Base-by-base conservation (phyloP, 2,888 invertebrate species). In the Archips xylosteana region DNA sequence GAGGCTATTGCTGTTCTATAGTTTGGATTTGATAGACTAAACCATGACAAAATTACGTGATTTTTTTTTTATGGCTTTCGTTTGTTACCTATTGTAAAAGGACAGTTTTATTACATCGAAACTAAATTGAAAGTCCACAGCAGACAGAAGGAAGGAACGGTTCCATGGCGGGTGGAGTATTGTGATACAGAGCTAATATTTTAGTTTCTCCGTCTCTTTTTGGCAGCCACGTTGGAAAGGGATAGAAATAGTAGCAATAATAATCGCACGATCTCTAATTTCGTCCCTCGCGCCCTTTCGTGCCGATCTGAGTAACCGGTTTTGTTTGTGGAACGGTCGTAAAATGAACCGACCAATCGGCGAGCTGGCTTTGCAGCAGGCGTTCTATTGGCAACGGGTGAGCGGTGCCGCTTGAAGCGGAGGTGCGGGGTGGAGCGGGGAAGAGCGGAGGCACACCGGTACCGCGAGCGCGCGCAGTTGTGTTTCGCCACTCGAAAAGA, bases 281-380 rank as follows among this genome's bases (percentile, higher is more conserved):
- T 89, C 84, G 91, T 90, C 90, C 89, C 91, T 92, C 89, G 91
- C 89, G 92, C 91, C 92, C 92, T 92, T 92, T 90, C 87, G 83
- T 86, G 85, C 85, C 84, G 89, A 87, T 90, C 91, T 89, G 90
- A 84, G 89, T 88, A 92, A 94, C 93, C 92, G 89, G 93, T 92
- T 93, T 92, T 90, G 92, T 91, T 91, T 90, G 92, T 92, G 85
- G 90, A 92, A 89, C 88, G 87, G 88, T 87, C 87, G 86, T 91
- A 89, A 89, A 91, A 81, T 77, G 81, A 85, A 84, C 79, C 83
- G 76, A 82, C 93, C 93, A 94, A 94, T 94, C 80, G 79, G 76
- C 77, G 80, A 77, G 68, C 79, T 69, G 78, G 76, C 77, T 84
- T 84, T 70, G 73, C 76, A 87, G 89, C 93, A 81, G 89, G 91